Percentiles rank a stretch among this genome's conserved stretches.
Evolutionary conservation across 2,113 vertebrate genomes (phyloP).

Genomic region (Poeciliopsis retropinna): DNA sequence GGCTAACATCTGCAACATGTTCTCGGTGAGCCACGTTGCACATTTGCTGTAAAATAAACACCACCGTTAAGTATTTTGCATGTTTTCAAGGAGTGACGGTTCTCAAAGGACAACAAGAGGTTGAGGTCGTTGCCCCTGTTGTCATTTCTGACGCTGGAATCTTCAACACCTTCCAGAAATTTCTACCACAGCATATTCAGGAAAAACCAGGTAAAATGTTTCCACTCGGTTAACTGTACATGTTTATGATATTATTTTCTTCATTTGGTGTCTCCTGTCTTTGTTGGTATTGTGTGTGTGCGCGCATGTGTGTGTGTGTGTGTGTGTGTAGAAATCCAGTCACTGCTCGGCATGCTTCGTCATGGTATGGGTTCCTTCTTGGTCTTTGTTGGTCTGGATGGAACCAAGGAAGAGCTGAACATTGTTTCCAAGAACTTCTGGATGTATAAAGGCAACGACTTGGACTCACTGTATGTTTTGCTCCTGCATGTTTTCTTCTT

Average conservation of each 20-base stretch:
- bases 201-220: conserved; percentile 67
- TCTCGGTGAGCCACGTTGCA: too few relatives aligned
- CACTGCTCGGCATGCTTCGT: conserved; percentile 72
- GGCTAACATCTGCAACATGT: too few relatives aligned
- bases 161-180: conserved; percentile 85
- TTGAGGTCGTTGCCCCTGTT: conserved; percentile 75
- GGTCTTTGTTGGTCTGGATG: conserved; percentile 84
- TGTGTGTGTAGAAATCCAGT: conserved; percentile 70
- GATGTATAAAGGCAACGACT: conserved; percentile 83
- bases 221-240: neutral
- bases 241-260: neutral
- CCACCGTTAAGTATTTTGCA: neutral
- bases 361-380: conserved; percentile 85
- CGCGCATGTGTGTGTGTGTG: neutral
- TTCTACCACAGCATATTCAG: conserved; percentile 75
- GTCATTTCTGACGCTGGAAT: conserved; percentile 85
- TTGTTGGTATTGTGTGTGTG: too few relatives aligned
- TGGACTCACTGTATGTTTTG: conserved; percentile 78
- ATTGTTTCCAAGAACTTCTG: conserved; percentile 84
- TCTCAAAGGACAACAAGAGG: conserved; percentile 72
- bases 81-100: conserved; percentile 78
- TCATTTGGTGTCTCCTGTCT: neutral
- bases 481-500: neutral
- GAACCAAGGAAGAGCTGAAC: conserved; percentile 79
- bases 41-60: neutral